These are phyloP conservation scores for Girardinichthys multiradiatus DNA, from an alignment of 2,113 vertebrate species.

Conservation along the genomic window DNA sequence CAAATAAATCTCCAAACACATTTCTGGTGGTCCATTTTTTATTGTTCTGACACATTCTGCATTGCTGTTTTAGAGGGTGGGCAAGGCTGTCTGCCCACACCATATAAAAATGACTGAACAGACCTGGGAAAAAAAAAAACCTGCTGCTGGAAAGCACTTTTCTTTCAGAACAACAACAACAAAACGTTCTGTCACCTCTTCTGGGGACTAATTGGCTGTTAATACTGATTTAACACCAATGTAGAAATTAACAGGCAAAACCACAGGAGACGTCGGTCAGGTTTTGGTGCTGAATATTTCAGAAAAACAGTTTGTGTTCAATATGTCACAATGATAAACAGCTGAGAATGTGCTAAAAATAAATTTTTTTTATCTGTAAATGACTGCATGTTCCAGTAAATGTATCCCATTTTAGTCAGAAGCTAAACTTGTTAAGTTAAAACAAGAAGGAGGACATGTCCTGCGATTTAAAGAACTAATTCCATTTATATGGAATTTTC, in stretches of 20 bases:
- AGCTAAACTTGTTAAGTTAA: neutral
- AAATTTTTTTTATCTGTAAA: neutral
- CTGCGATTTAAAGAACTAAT: neutral
- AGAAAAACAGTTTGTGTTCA: constrained; percentile 4
- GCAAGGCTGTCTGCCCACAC: constrained; percentile 58
- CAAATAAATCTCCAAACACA: constrained; percentile 43
- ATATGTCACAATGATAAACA: constrained; percentile 17
- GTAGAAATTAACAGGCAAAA: constrained; percentile 52
- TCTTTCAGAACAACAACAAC: constrained; percentile 52
- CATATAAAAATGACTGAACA: constrained; percentile 61
- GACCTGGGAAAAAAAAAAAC: constrained; percentile 74
- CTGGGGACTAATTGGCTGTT: constrained; percentile 73
- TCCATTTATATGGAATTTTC: neutral
- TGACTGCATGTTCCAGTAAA: neutral
- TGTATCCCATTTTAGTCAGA: neutral
- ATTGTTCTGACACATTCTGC: constrained; percentile 71
- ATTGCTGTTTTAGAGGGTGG: constrained; percentile 66
- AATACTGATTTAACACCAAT: constrained; percentile 64
- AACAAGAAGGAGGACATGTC: neutral
- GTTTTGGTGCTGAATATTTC: constrained; percentile 19
- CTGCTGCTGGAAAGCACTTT: constrained; percentile 57
- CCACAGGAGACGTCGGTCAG: constrained; percentile 33
- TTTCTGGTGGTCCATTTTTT: constrained; percentile 73
- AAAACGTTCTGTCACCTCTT: constrained; percentile 54
- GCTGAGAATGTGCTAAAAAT: neutral